A percentile compares a stretch with the other conserved stretches of the same genome.
phyloP scores from a whole-genome alignment of 2,797 vertebrate species.

The Mormyrops attenuatus region DNA sequence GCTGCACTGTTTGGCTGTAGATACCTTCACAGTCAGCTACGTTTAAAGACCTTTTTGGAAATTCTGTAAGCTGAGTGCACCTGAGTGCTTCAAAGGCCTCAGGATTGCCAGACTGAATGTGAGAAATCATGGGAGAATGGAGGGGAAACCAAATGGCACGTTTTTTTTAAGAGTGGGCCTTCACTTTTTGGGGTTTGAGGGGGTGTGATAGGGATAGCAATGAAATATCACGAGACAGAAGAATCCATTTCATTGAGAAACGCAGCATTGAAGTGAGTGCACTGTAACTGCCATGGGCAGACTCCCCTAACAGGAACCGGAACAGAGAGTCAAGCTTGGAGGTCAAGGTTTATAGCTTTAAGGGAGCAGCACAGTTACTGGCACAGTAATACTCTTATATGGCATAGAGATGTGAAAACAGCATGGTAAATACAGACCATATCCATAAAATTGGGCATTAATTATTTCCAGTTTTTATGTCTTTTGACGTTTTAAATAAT shows the following conservation, averaged over 20 bases:
- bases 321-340: not conserved
- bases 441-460: not conserved
- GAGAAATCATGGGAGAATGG: not conserved
- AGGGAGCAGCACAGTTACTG: not conserved
- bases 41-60: not conserved
- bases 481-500: not conserved
- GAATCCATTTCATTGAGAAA: not conserved
- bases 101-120: not conserved
- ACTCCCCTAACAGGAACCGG: not conserved
- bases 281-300: not conserved
- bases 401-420: not conserved
- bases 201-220: not conserved
- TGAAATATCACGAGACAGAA: not conserved
- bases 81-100: not conserved
- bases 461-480: not conserved
- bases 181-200: not conserved
- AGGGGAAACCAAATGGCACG: not conserved
- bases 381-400: not conserved
- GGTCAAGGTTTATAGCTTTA: not conserved
- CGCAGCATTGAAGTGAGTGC: not conserved
- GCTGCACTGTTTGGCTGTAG: not conserved
- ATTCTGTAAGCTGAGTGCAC: not conserved
- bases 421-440: not conserved
- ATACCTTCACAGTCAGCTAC: not conserved
- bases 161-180: not conserved